Conservation (phyloP, 2,797 vertebrate genomes). For the Chaenodraco wilsoni region DNA sequence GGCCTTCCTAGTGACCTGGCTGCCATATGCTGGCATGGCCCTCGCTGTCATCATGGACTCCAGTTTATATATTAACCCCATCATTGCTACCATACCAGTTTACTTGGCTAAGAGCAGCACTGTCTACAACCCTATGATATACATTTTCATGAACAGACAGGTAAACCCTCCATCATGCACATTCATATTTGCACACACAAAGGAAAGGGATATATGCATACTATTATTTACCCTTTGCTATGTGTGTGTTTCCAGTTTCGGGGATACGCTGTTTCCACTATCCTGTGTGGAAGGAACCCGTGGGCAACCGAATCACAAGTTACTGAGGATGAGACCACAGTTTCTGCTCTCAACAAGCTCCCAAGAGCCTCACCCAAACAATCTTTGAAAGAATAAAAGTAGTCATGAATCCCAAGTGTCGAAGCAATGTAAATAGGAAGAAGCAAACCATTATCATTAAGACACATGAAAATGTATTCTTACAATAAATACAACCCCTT, state of each 20-base stretch:
- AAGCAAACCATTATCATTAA: neutral
- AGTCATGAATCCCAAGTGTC: neutral
- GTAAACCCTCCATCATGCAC: constrained; percentile 37
- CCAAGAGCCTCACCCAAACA: constrained; percentile 58
- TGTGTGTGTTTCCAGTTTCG: constrained; percentile 74
- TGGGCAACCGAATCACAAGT: constrained; percentile 61
- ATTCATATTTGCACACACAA: neutral
- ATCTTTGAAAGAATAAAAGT: constrained; percentile 49
- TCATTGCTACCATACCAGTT: constrained; percentile 75
- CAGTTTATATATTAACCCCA: constrained; percentile 75
- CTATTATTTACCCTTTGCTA: neutral
- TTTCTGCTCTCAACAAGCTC: constrained; percentile 59
- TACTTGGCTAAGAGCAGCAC: constrained; percentile 83
- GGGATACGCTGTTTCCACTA: constrained; percentile 68
- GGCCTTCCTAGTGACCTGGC: constrained; percentile 89
- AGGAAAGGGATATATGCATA: neutral
- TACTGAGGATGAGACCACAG: constrained; percentile 58
- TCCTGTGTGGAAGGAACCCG: constrained; percentile 82
- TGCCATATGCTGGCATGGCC: constrained; percentile 86
- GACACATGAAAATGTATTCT: neutral
- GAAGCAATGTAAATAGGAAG: neutral
- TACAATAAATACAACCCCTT: neutral
- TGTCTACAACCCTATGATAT: constrained; percentile 83
- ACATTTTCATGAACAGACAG: constrained; percentile 85
- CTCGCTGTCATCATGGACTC: constrained; percentile 73